Evolutionary conservation across 2,113 vertebrate genomes (phyloP).

Genomic region (Otis tarda): DNA sequence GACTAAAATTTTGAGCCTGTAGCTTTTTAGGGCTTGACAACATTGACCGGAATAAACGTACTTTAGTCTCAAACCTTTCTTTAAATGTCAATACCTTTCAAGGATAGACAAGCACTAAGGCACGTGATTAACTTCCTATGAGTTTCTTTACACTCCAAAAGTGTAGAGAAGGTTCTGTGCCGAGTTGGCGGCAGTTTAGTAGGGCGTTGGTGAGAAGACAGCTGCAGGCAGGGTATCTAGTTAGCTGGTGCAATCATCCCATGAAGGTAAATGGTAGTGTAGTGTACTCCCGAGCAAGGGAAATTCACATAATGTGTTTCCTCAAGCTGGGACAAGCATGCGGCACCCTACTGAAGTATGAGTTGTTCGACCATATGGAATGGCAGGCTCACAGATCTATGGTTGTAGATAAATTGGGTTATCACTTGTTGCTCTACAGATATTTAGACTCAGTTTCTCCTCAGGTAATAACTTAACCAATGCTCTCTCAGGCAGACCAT

Average conservation of each 20-base stretch:
- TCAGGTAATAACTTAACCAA: background rate
- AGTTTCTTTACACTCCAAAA: background rate
- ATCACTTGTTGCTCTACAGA: background rate
- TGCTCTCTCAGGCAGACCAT: background rate
- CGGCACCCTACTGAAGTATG: background rate
- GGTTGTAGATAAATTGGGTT: background rate
- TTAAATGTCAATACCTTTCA: background rate
- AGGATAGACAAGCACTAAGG: background rate
- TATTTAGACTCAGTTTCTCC: background rate
- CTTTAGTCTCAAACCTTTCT: background rate
- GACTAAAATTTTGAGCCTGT: background rate
- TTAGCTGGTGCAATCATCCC: background rate
- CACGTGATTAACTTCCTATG: background rate
- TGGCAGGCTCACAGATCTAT: background rate
- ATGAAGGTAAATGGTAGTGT: background rate
- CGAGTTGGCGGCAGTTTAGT: background rate
- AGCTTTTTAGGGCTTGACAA: background rate
- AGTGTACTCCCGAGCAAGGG: background rate
- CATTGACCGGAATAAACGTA: background rate
- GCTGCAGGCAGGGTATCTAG: background rate
- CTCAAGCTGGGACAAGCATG: background rate
- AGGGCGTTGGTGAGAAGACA: background rate
- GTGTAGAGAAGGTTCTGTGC: background rate
- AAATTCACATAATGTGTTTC: background rate
- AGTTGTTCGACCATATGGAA: background rate